These are phyloP conservation scores for Crenichthys baileyi DNA, from an alignment of 2,797 vertebrate species.

Conservation along the genomic window DNA sequence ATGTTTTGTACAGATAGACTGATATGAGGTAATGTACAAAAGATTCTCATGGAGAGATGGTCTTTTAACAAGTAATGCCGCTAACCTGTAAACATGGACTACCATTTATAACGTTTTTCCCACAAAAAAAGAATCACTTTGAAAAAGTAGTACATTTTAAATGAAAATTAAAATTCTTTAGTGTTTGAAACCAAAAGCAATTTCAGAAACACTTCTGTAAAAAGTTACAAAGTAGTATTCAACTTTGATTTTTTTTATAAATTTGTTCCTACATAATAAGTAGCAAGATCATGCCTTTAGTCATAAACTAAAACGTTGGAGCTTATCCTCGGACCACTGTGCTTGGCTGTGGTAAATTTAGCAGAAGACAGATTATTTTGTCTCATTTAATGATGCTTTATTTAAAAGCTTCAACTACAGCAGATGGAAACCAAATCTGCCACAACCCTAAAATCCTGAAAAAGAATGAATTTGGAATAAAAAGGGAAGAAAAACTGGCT, in stretches of 20 bases:
- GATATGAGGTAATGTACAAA: slow-evolving; percentile 63
- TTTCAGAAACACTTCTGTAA: not conserved
- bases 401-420: not conserved
- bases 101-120: slow-evolving; percentile 4
- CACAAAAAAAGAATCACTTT: not conserved
- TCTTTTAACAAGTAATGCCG: slow-evolving; percentile 41
- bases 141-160: not conserved
- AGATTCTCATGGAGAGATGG: slow-evolving; percentile 43
- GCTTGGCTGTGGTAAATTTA: not conserved
- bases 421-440: slow-evolving; percentile 3
- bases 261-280: not conserved
- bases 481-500: not conserved
- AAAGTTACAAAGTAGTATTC: not conserved
- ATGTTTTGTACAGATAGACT: slow-evolving; percentile 69
- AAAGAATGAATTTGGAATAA: not conserved
- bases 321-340: not conserved
- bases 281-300: not conserved
- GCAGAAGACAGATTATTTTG: not conserved
- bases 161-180: not conserved
- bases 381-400: not conserved
- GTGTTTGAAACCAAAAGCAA: not conserved
- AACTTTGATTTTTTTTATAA: not conserved
- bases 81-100: slow-evolving; percentile 34
- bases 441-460: not conserved
- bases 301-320: slow-evolving; percentile 12